Percentiles rank a stretch among this genome's conserved stretches.
Evolutionary conservation across 2,888 invertebrate genomes (phyloP).

Genomic region (Monopis laevigella): DNA sequence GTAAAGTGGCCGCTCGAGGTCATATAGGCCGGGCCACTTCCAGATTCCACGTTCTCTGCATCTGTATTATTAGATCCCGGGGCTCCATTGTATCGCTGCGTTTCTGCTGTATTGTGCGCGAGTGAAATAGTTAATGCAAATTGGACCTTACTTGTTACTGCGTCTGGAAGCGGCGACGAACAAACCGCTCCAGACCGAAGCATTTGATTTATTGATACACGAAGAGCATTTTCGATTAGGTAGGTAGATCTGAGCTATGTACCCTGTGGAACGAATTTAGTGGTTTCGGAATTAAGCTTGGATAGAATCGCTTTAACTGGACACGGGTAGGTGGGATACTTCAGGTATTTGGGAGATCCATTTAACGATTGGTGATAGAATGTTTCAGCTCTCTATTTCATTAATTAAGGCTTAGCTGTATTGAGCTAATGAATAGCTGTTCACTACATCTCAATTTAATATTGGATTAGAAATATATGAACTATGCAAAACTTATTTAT

Average conservation of each 20-base stretch:
- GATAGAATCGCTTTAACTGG: background rate
- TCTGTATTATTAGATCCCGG: constrained; percentile 1
- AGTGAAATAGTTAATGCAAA: constrained; percentile 11
- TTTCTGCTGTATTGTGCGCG: constrained; percentile 7
- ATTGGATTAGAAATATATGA: too few species aligned
- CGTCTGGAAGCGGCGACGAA: constrained; percentile 7
- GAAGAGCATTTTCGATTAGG: constrained; percentile 16
- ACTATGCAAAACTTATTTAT: too few species aligned
- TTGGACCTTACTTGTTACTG: constrained; percentile 10
- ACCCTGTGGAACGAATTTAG: constrained; percentile 7
- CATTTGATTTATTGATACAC: constrained; percentile 14
- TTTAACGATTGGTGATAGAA: too few species aligned
- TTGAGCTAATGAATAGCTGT: too few species aligned
- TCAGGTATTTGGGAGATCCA: background rate
- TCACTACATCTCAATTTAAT: too few species aligned
- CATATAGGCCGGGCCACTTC: too few species aligned
- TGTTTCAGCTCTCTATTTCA: too few species aligned
- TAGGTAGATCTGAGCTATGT: constrained; percentile 9
- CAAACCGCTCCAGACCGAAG: constrained; percentile 11
- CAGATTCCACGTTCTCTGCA: constrained; percentile 6
- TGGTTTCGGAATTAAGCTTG: constrained; percentile 7
- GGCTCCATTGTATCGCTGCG: constrained; percentile 8
- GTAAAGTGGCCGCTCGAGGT: too few species aligned
- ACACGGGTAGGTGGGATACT: background rate
- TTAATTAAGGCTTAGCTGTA: too few species aligned